A percentile compares a stretch with the other conserved stretches of the same genome.
phyloP scores from a whole-genome alignment of 1,140 invertebrate species.

The Drosophila ironensis region DNA sequence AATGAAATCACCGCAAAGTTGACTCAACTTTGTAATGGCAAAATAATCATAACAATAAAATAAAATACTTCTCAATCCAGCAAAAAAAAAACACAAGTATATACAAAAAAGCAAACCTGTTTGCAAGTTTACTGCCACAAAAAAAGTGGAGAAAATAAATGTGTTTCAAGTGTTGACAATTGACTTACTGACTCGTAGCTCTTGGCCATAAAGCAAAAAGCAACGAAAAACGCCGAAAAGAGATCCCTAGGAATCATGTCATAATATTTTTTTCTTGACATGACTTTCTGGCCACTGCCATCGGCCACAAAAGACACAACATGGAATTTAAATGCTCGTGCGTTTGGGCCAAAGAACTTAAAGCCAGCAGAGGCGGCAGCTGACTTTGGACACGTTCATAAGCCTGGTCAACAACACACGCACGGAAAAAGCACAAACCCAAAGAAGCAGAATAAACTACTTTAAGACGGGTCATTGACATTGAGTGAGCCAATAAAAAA shows the following conservation, averaged over 20 bases:
- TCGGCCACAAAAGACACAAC: slow-evolving; percentile 13
- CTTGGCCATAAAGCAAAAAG: slow-evolving; percentile 31
- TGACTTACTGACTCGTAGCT: slow-evolving; percentile 73
- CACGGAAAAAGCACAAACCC: no score
- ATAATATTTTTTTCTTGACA: slow-evolving; percentile 47
- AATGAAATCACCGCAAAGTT: slow-evolving; percentile 37
- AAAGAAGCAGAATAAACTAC: slow-evolving; percentile 17
- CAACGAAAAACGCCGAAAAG: slow-evolving; percentile 5
- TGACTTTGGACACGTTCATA: slow-evolving; percentile 46
- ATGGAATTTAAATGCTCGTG: slow-evolving; percentile 46
- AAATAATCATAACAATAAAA: slow-evolving; percentile 32
- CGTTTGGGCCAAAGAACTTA: slow-evolving; percentile 38
- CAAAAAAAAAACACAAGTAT: not conserved
- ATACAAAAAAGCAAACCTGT: slow-evolving; percentile 46
- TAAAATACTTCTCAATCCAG: slow-evolving; percentile 3
- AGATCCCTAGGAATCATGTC: slow-evolving; percentile 40
- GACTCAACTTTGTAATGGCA: slow-evolving; percentile 52
- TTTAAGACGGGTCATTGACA: slow-evolving; percentile 31
- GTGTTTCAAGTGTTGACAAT: slow-evolving; percentile 67
- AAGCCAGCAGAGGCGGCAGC: slow-evolving; percentile 35
- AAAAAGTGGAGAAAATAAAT: slow-evolving; percentile 7
- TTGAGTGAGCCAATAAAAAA: slow-evolving; percentile 6
- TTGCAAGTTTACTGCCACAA: slow-evolving; percentile 30
- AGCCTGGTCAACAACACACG: slow-evolving; percentile 37
- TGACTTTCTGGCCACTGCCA: slow-evolving; percentile 33